Evolutionary conservation across 2,888 invertebrate genomes (phyloP), one percentile per base, ranked within the genome.

Genomic region (Microdon myrmicae): DNA sequence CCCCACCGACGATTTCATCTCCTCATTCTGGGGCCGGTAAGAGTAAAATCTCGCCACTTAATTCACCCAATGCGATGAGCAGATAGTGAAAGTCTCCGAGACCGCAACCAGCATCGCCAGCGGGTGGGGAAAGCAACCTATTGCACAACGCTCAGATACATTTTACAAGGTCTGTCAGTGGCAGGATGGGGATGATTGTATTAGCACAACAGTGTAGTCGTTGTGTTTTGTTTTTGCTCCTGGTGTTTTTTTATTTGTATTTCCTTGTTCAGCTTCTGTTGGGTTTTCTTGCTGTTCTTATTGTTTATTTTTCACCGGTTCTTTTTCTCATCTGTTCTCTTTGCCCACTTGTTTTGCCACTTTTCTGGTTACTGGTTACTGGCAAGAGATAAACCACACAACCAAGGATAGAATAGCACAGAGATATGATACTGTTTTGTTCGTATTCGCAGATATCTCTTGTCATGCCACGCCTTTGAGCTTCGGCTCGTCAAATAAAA

Each of bases 1-100:
- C 60, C 59, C 61, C 51, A 71, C 51, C 64, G 64, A 71, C 71
- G 70, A 69, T 70, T 69, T 68, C 61, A 56, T n/a, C n/a, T n/a
- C n/a, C n/a, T n/a, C n/a, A n/a, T n/a, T n/a, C n/a, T n/a, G n/a
- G n/a, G n/a, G n/a, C n/a, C n/a, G n/a, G n/a, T n/a, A n/a, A n/a
- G n/a, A n/a, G n/a, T n/a, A n/a, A n/a, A 38, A 29, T 38, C 43
- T 23, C 28, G 26, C 20, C 28, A 48, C 38, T 22, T 13, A 29
- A 4, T 7, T 13, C 26, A 49, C 35, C 32, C 28, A 29, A 6
- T 16, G 22, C 44, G 16, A 34, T 19, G 34, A 37, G 22, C 34
- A 61, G 55, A 45, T 51, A 58, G 61, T 64, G 56, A 64, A 64
- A 64, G 61, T 64, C 49, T 48, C 44, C 61, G 39, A 43, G 47